A percentile compares a stretch with the other conserved stretches of the same genome.
phyloP scores from a whole-genome alignment of 30 jellyfish, hydroid and myxozoan species.

The Euphysa ruthae region DNA sequence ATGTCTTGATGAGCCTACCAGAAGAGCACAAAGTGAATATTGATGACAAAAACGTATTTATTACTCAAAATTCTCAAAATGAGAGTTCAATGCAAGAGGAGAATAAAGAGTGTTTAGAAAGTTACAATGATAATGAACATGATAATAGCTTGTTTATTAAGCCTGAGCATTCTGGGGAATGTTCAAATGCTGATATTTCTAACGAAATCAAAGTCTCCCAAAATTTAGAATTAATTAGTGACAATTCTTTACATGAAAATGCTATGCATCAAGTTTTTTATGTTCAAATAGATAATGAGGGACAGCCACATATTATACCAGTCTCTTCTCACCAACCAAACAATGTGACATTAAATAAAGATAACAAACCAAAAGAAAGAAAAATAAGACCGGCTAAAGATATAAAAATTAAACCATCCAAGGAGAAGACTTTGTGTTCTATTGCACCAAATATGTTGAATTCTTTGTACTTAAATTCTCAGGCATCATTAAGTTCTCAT shows the following conservation, averaged over 20 bases:
- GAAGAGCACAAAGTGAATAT: conserved; percentile 4
- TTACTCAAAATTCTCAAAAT: conserved; percentile 5
- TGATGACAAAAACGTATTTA: background rate
- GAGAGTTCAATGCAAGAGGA: background rate
- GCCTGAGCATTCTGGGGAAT: too few relatives aligned
- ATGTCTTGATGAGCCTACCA: conserved; percentile 26
- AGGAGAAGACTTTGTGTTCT: conserved; percentile 11
- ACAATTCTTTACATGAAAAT: too few relatives aligned
- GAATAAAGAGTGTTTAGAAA: background rate
- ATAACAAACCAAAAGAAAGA: too few relatives aligned
- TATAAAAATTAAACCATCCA: too few relatives aligned
- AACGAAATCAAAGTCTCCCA: too few relatives aligned
- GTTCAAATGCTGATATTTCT: background rate
- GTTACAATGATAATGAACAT: background rate
- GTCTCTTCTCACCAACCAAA: too few relatives aligned
- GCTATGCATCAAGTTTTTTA: conserved; percentile 16
- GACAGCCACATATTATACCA: background rate
- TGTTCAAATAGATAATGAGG: conserved; percentile 9
- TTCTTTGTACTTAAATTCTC: conserved; percentile 18
- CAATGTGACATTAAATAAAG: background rate
- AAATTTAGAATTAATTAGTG: too few relatives aligned
- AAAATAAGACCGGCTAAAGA: too few relatives aligned
- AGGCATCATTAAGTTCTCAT: too few relatives aligned
- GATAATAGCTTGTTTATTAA: conserved; percentile 3
- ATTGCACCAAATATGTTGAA: conserved; percentile 21